Base-by-base conservation (phyloP, 2,113 vertebrate genomes). In the Thryonomys swinderianus region DNA sequence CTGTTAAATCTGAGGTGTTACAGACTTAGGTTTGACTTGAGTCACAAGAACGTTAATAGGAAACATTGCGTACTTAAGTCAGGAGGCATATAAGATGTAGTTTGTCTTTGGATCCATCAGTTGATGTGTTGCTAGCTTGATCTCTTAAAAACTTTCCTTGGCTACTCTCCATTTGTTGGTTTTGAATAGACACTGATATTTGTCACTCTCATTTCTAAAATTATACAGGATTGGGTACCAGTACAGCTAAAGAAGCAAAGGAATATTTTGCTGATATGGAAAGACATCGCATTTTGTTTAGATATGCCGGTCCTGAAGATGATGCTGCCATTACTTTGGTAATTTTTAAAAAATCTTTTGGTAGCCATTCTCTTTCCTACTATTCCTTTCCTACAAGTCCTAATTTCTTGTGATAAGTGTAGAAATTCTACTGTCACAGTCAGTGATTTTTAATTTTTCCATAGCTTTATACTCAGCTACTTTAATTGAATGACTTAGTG, bases 211-310 rank as follows among this genome's bases (percentile, higher is more conserved):
- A 17, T 97, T 93, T 69, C 95, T 92, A 57, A 93, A n/a, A 90
- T 67, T 96, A 6, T 96, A 7, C 97, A 99, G 99, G 99, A 97
- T 99, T 99, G 98, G 99, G 99, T 97, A 99, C 99, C 96, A 99
- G 99, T 97, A 99, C 99, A 90, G 99, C 99, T 97, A 99, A 99
- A 98, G 99, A 99, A 98, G 99, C 99, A 78, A 99, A 99, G 94
- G 99, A 99, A 53, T 99, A 99, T 98, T 99, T 99, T 98, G 98
- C 99, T 27, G 99, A 99, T 96, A 99, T 99, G 99, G 99, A 99
- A 97, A 99, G 98, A 67, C 99, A 99, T 97, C 98, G 99, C 17
- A 99, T 99, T 97, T 98, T 99, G 67, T 99, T 99, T 98, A 98
- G 98, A 96, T 99, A 99, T 6, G 98, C 98, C 91, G 99, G 99